phyloP scores from a whole-genome alignment of 2,113 vertebrate genomes.

The Vidua chalybeata region DNA sequence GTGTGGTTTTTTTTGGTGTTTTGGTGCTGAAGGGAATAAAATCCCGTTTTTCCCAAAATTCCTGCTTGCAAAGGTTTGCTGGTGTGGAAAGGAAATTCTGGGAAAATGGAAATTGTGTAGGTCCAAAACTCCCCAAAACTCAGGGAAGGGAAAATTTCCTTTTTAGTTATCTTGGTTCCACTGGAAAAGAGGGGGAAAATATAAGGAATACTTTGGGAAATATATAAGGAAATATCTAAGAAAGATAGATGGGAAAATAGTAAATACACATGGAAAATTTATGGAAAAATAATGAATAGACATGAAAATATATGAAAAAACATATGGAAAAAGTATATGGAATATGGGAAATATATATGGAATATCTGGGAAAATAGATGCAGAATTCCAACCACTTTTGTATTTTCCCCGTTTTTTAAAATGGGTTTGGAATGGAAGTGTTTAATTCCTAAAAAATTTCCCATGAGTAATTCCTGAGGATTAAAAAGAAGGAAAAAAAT shows the following conservation, averaged over 20 bases:
- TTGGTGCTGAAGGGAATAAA: not conserved
- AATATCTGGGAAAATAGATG: not conserved
- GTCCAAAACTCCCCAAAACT: not conserved
- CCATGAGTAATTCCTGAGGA: accelerated
- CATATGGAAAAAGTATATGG: accelerated
- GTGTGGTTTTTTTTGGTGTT: accelerated
- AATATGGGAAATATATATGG: not conserved
- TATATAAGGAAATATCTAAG: accelerated
- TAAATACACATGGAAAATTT: not conserved
- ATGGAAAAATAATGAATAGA: not conserved
- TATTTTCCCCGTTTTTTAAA: not conserved
- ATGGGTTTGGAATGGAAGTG: not conserved
- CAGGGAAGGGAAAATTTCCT: not conserved
- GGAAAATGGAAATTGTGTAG: not conserved
- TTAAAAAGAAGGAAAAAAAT: not conserved
- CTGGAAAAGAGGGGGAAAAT: not conserved
- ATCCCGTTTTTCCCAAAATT: accelerated
- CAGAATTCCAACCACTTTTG: not conserved
- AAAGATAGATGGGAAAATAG: not conserved
- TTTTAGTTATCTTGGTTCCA: not conserved
- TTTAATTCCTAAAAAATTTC: not conserved
- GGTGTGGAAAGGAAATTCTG: not conserved
- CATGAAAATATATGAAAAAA: not conserved
- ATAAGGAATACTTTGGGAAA: not conserved
- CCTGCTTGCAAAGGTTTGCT: not conserved